Evolutionary conservation across 2,797 vertebrate species (phyloP), one percentile per base, ranked within the genome.

Genomic region (Myotis vivesi): DNA sequence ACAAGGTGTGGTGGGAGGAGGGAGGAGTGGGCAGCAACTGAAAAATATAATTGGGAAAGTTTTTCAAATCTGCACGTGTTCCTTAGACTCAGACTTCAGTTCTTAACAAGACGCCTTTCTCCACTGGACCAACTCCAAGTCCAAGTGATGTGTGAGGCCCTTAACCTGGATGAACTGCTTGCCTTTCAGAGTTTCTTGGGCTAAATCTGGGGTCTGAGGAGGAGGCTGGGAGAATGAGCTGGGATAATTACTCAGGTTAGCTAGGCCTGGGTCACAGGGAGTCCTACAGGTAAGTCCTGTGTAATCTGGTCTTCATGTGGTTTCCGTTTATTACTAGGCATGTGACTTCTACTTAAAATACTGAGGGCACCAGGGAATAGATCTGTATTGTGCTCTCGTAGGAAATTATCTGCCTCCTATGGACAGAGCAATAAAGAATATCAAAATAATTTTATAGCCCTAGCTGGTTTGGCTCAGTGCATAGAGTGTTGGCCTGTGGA

Each of bases 361-460:
- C 17, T 15, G 4, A 44, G 25, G 36, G 23, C 1, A 90, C 28
- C 5, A 11, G 46, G 75, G 53, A 71, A 46, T 19, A 76, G 25
- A 81, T 69, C 23, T 51, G 3, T 64, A 73, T 23, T 46, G 66
- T 28, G n/a, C 59, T 72, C 30, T 22, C 17, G 33, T 15, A 86
- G 88, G 77, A 91, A 94, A 94, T 89, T 69, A 82, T 66, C 53
- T 77, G 53, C 73, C 64, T 88, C 30, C 75, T 36, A 93, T 0
- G 38, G 38, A 49, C n/a, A 93, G 0, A 76, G 38, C 12, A 71
- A 69, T 5, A 76, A 59, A 95, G 49, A 25, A 46, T 51, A 30
- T 30, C 44, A 85, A 92, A 75, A 89, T 38, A 75, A 82, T 22
- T 87, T 59, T 59, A 59, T 59, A 59, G 12, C 57, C 57, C 25